Evolutionary conservation across 2,888 invertebrate genomes (phyloP).

Genomic region (Xestia sexstrigata): DNA sequence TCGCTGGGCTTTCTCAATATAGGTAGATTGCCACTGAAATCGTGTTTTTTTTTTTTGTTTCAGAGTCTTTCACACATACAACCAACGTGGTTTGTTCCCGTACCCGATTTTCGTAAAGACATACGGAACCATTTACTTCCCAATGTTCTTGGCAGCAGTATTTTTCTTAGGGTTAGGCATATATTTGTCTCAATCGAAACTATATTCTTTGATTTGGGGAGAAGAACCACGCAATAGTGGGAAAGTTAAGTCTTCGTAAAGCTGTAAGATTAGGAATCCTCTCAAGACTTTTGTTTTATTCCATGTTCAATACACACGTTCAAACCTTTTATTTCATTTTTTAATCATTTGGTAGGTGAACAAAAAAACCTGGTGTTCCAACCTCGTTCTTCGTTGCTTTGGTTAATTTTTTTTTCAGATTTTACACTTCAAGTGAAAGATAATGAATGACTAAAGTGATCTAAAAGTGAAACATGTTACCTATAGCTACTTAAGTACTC

Average conservation of each 20-base stretch:
- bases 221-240: not conserved
- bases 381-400: not conserved
- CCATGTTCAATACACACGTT: not conserved
- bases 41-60: conserved; percentile 62
- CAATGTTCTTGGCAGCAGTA: conserved; percentile 53
- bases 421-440: not conserved
- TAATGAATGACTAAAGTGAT: not conserved
- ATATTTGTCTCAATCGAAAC: conserved; percentile 39
- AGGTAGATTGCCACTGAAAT: no score
- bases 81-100: conserved; percentile 74
- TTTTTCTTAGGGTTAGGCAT: conserved; percentile 35
- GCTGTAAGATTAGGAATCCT: not conserved
- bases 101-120: conserved; percentile 75
- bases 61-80: conserved; percentile 77
- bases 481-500: not conserved
- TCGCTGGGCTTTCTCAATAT: no score
- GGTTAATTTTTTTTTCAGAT: not conserved
- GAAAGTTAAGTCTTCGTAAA: conserved; percentile 36
- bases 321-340: not conserved
- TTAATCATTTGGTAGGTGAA: not conserved
- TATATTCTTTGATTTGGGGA: conserved; percentile 32
- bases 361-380: not conserved
- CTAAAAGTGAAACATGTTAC: not conserved
- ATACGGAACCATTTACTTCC: conserved; percentile 77
- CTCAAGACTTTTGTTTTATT: not conserved